Evolutionary conservation across 2,888 invertebrate species (phyloP).

Genomic region (Oasisia sp.): DNA sequence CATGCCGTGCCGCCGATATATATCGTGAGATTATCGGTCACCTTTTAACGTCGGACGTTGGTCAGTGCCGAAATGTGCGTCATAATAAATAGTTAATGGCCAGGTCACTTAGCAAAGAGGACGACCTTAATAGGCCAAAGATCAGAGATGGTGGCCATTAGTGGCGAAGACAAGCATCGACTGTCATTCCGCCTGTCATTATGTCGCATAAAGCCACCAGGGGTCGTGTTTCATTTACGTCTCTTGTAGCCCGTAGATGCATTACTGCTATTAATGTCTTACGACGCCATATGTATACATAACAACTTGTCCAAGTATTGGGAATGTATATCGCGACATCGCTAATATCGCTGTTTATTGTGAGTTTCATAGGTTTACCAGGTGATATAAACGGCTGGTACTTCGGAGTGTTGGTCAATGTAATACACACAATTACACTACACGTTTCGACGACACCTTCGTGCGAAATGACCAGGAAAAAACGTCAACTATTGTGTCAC

Average conservation of each 20-base stretch:
- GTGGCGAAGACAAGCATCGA: background rate
- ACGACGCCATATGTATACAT: background rate
- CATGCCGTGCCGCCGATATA: background rate
- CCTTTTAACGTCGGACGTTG: background rate
- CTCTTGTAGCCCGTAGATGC: background rate
- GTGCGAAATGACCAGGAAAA: background rate
- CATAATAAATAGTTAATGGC: conserved; percentile 4
- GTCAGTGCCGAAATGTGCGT: background rate
- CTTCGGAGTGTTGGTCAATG: background rate
- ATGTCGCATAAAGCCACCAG: background rate
- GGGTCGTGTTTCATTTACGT: background rate
- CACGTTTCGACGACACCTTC: background rate
- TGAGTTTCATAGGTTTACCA: background rate
- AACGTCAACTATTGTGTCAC: background rate
- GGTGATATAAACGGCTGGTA: background rate
- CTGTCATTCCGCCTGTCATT: background rate
- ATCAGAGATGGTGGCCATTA: background rate
- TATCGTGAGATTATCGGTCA: background rate
- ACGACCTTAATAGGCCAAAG: background rate
- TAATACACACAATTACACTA: background rate
- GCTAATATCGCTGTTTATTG: background rate
- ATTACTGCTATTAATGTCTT: background rate
- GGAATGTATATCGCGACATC: background rate
- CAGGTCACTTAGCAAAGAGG: background rate
- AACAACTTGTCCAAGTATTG: background rate